These are phyloP conservation scores for Artemia sp. DNA, from an alignment of 2,888 invertebrate species.

Conservation along the genomic window DNA sequence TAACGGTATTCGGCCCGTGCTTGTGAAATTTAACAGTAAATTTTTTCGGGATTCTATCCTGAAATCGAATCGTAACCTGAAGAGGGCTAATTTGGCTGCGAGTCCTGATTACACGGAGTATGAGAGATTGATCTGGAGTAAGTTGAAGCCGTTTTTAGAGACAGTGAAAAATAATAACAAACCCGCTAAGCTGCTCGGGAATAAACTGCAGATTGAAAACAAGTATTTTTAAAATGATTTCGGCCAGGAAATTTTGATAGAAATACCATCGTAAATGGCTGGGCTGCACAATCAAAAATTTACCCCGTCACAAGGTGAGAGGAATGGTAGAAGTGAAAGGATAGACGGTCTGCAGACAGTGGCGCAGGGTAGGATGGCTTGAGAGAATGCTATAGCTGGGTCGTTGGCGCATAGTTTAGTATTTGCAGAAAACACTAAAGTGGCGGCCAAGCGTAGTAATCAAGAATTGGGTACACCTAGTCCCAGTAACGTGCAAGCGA, in stretches of 20 bases:
- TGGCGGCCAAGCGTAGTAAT: not conserved
- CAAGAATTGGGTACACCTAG: conserved; percentile 7
- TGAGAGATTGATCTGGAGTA: not conserved
- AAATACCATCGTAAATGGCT: not conserved
- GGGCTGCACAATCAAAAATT: too few species aligned
- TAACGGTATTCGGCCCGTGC: not conserved
- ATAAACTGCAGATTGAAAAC: not conserved
- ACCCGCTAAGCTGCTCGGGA: not conserved
- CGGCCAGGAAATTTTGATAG: conserved; percentile 5
- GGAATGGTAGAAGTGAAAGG: too few species aligned
- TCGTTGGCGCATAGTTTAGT: not conserved
- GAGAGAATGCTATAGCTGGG: not conserved
- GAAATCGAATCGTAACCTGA: not conserved
- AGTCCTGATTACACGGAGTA: not conserved
- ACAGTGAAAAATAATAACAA: not conserved
- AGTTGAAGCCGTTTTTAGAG: conserved; percentile 10
- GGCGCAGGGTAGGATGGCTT: not conserved
- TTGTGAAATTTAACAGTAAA: not conserved
- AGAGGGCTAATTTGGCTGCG: not conserved
- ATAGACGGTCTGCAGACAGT: too few species aligned
- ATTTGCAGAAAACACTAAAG: not conserved
- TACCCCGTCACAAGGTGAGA: too few species aligned
- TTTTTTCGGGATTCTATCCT: not conserved
- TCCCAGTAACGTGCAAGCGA: conserved; percentile 6
- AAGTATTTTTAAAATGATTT: not conserved